Base-by-base conservation (phyloP, 2,888 invertebrate species). In the Volucella zonaria region DNA sequence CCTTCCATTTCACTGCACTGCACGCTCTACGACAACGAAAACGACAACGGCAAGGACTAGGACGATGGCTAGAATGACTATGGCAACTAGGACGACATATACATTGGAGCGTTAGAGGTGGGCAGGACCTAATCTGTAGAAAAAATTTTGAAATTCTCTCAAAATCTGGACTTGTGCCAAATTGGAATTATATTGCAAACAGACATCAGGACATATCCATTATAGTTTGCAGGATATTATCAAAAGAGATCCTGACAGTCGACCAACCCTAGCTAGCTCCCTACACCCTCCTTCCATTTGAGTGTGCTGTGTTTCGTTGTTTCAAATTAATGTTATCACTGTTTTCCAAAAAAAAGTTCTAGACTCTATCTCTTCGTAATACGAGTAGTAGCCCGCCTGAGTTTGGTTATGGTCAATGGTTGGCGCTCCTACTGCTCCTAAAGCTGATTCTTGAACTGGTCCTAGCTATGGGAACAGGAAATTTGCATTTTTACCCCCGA, bases 171-270 rank as follows among this genome's bases (percentile, higher is more conserved):
- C 80, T 73, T 71, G 56, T 85, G 85, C 85, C 85, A 85, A 85
- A 85, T 80, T 85, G 83, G 83, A 80, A 85, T 80, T 71, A 85
- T 80, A 85, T 85, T 85, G 68, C 85, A 76, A 85, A 80, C 85
- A 85, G 85, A 85, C 80, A 76, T 80, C 76, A 51, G 83, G 80
- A 80, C 76, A 85, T 80, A 85, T 85, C 75, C 80, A 76, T 83
- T 83, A 75, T 74, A 73, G 71, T 73, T 76, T 61, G 66, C 71
- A 12, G 67, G 62, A 67, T 68, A 80, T 85, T 80, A 80, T 73
- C 49, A 54, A 76, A 76, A 61, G 54, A 73, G 54, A 67, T 82
- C 62, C 77, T 77, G 82, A 82, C 82, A 77, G 82, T 54, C 31
- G 31, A 31, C 31, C 6, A 31, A 31, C 31, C 31, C 31, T 31